Percentiles rank a stretch among this genome's conserved stretches.
phyloP scores from a whole-genome alignment of 53 echinoderm and acorn worm species.

The Paracentrotus lividus region DNA sequence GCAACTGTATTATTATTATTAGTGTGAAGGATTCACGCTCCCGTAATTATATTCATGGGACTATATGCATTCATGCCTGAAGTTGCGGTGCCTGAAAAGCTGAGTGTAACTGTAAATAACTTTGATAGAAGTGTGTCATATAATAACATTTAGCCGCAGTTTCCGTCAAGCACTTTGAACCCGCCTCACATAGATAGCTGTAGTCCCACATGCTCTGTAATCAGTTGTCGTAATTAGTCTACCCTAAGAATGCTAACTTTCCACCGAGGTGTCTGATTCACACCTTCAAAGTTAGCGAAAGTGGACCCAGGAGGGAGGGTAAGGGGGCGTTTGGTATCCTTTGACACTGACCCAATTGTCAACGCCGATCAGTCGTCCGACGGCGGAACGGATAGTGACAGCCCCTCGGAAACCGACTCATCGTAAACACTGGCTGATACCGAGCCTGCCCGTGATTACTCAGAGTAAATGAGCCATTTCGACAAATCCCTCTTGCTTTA shows the following conservation, averaged over 20 bases:
- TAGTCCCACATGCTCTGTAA: neutral
- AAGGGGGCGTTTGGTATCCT: neutral
- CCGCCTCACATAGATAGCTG: neutral
- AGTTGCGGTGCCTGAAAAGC: neutral
- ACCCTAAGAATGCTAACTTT: neutral
- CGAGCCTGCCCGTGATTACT: constrained; percentile 33
- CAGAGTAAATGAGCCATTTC: constrained; percentile 53
- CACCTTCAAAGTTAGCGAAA: neutral
- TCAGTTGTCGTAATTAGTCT: neutral
- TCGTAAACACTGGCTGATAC: neutral
- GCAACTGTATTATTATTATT: neutral
- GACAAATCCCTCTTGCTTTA: neutral
- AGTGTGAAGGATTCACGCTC: neutral
- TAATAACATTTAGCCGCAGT: neutral
- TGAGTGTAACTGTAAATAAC: neutral
- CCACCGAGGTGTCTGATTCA: constrained; percentile 2
- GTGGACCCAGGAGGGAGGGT: neutral
- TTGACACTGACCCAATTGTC: neutral
- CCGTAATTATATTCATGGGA: no score
- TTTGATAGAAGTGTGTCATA: neutral
- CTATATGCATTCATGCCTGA: neutral
- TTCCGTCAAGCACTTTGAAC: neutral
- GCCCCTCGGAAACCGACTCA: constrained; percentile 19
- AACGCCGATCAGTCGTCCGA: neutral
- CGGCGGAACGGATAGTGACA: constrained; percentile 11